Percentiles rank a stretch among this genome's conserved stretches.
Conservation (phyloP, 2,888 invertebrate species). For the Orthosia incerta region DNA sequence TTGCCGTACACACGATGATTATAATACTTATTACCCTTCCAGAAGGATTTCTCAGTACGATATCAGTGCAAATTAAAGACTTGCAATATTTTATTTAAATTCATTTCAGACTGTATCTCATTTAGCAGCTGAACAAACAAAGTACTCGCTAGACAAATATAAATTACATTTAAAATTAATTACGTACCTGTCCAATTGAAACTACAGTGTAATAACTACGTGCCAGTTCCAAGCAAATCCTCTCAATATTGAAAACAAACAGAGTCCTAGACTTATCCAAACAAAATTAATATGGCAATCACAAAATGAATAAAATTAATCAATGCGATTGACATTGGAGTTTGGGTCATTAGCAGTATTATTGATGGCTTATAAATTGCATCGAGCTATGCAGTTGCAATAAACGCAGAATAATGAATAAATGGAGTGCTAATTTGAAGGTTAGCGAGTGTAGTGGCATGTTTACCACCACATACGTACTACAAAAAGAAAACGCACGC, state of each 20-base stretch:
- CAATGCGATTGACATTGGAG: conserved; percentile 58
- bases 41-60: not conserved
- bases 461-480: no score
- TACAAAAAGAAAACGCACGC: no score
- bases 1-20: no score
- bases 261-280: conserved; percentile 21
- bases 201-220: not conserved
- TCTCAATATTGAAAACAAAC: conserved; percentile 24
- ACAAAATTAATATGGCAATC: conserved; percentile 64
- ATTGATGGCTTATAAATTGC: conserved; percentile 77
- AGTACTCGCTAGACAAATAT: not conserved
- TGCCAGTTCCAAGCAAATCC: conserved; percentile 12
- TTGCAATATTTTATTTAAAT: not conserved
- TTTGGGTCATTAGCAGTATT: conserved; percentile 70
- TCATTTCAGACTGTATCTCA: not conserved
- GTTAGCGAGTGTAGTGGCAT: not conserved
- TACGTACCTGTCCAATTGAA: not conserved
- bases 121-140: not conserved
- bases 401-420: conserved; percentile 5
- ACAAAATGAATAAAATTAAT: conserved; percentile 63
- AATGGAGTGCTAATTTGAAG: conserved; percentile 24
- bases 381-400: conserved; percentile 51
- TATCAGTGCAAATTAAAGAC: not conserved
- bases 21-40: no score
- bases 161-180: conserved; percentile 27